Evolutionary conservation across 2,797 vertebrate genomes (phyloP).

Genomic region (Garrulus glandarius): DNA sequence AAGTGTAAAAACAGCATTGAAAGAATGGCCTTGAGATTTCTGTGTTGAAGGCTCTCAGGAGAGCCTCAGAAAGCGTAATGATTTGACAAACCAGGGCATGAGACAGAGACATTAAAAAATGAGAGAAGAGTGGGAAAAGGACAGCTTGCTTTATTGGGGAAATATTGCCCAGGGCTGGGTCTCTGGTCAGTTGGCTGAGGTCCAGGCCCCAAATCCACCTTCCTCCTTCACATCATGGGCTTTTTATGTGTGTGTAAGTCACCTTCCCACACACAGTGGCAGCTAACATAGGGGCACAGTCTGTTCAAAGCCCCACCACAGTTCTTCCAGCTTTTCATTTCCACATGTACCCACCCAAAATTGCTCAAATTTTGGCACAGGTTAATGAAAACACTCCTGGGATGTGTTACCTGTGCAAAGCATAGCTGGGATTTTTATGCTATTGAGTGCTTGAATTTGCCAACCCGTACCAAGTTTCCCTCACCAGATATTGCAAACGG

Average conservation of each 20-base stretch:
- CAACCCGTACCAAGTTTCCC: rapidly evolving
- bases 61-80: rapidly evolving
- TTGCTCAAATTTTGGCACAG: background rate
- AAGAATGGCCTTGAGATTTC: background rate
- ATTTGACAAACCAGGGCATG: background rate
- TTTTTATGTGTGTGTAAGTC: background rate
- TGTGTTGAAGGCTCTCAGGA: background rate
- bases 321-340: background rate
- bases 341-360: background rate
- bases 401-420: background rate
- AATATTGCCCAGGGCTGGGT: background rate
- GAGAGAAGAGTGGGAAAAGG: background rate
- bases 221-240: too few relatives aligned
- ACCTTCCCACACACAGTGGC: background rate
- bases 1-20: background rate
- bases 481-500: background rate
- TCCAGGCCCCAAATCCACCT: background rate
- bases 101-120: background rate
- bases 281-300: rapidly evolving
- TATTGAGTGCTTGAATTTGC: background rate
- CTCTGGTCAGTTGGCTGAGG: background rate
- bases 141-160: background rate
- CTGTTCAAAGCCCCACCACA: background rate
- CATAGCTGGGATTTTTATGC: background rate
- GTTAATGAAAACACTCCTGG: background rate